These are phyloP conservation scores for Apis laboriosa DNA, from an alignment of 1,140 invertebrate species.

Conservation along the genomic window DNA sequence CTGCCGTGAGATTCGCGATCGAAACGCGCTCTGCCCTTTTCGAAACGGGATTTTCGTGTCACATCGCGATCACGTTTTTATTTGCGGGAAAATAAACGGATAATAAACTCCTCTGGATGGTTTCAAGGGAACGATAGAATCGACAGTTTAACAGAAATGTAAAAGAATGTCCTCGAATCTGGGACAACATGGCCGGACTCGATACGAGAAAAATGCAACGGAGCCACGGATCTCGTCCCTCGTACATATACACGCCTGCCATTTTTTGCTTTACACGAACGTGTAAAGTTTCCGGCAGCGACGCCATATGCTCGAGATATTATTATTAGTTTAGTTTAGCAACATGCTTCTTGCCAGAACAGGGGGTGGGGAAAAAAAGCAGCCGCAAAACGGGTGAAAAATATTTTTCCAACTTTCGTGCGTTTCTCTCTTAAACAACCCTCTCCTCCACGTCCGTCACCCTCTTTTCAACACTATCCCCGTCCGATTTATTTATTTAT, in stretches of 20 bases:
- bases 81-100: neutral
- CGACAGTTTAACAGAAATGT: constrained; percentile 30
- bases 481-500: constrained; percentile 8
- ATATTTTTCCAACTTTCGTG: constrained; percentile 49
- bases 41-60: neutral
- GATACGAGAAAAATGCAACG: constrained; percentile 41
- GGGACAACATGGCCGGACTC: neutral
- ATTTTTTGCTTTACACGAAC: constrained; percentile 40
- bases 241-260: neutral
- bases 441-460: neutral
- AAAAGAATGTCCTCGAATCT: neutral
- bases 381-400: constrained; percentile 41
- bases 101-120: neutral
- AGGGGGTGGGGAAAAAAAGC: neutral
- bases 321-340: constrained; percentile 62
- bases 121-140: neutral
- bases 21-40: too few relatives aligned
- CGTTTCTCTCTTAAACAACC: neutral
- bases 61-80: neutral
- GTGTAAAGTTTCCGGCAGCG: constrained; percentile 44
- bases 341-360: constrained; percentile 23
- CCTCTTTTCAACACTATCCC: constrained; percentile 2
- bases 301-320: constrained; percentile 50
- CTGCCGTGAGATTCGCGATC: neutral
- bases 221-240: constrained; percentile 2